Conservation (phyloP, 2,888 invertebrate species). For the Bedellia somnulentella region DNA sequence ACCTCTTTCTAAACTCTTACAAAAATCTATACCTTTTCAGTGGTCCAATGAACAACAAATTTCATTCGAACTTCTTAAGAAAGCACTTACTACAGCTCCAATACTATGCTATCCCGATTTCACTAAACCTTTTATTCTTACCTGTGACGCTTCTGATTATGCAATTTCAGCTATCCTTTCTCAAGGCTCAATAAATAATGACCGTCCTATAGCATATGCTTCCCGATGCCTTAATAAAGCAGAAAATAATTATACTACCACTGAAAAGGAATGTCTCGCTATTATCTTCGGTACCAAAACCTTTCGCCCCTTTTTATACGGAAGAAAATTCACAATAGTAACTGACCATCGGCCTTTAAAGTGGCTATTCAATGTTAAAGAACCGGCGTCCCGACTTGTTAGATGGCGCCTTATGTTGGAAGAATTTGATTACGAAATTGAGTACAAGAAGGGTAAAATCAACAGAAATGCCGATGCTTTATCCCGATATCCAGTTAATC, state of each 20-base stretch:
- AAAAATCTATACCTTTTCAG: neutral
- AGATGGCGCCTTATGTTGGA: conserved; percentile 8
- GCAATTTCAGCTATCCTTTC: conserved; percentile 1
- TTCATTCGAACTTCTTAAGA: conserved; percentile 11
- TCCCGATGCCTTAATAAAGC: neutral
- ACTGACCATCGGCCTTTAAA: conserved; percentile 5
- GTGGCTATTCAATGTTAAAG: conserved; percentile 6
- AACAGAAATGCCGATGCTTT: conserved; percentile 14
- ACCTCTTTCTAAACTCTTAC: neutral
- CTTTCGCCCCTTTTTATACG: conserved; percentile 1
- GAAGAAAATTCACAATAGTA: conserved; percentile 1
- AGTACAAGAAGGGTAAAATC: conserved; percentile 13
- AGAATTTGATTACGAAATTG: conserved; percentile 10
- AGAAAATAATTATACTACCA: neutral
- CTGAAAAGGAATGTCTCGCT: neutral
- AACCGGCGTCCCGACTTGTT: conserved; percentile 1
- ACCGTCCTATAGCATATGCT: neutral
- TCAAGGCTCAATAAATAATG: conserved; percentile 9
- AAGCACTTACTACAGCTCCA: conserved; percentile 16
- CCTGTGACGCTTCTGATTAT: conserved; percentile 1
- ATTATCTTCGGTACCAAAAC: neutral
- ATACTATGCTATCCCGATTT: conserved; percentile 24
- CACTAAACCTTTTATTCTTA: conserved; percentile 2
- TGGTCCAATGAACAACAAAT: neutral
- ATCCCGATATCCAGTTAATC: conserved; percentile 4